A percentile compares a stretch with the other conserved stretches of the same genome.
Evolutionary conservation across 2,113 vertebrate species (phyloP).

Genomic region (Hippopotamus amphibius): DNA sequence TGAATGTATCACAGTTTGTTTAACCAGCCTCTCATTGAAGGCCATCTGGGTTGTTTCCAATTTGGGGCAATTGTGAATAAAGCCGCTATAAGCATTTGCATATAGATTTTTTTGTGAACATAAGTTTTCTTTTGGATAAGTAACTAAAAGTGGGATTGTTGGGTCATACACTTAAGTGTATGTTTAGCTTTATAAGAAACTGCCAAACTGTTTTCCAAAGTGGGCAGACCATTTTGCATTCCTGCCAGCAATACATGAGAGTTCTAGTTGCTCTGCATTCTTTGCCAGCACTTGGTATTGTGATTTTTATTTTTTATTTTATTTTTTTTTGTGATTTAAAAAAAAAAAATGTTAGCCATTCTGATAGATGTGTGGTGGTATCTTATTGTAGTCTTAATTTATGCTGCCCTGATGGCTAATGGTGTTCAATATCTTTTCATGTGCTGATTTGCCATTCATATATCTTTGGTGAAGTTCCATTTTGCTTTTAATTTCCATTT

Average conservation of each 20-base stretch:
- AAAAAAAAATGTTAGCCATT: not conserved
- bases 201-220: not conserved
- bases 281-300: slow-evolving; percentile 10
- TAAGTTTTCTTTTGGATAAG: slow-evolving; percentile 24
- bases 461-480: slow-evolving; percentile 17
- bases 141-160: not conserved
- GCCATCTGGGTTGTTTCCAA: slow-evolving; percentile 3
- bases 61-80: slow-evolving; percentile 29
- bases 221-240: not conserved
- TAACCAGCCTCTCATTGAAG: not conserved
- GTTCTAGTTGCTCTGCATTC: not conserved
- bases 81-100: not conserved
- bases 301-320: not conserved
- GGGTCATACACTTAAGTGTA: not conserved
- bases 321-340: too few species aligned
- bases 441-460: not conserved
- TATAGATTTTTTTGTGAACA: slow-evolving; percentile 15
- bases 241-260: not conserved
- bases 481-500: slow-evolving; percentile 31
- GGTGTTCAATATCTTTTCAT: slow-evolving; percentile 35
- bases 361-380: not conserved
- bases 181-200: slow-evolving; percentile 42
- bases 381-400: slow-evolving; percentile 41
- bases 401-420: not conserved
- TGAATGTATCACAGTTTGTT: not conserved